Conservation (phyloP, 2,888 invertebrate species). For the Rhingia rostrata region DNA sequence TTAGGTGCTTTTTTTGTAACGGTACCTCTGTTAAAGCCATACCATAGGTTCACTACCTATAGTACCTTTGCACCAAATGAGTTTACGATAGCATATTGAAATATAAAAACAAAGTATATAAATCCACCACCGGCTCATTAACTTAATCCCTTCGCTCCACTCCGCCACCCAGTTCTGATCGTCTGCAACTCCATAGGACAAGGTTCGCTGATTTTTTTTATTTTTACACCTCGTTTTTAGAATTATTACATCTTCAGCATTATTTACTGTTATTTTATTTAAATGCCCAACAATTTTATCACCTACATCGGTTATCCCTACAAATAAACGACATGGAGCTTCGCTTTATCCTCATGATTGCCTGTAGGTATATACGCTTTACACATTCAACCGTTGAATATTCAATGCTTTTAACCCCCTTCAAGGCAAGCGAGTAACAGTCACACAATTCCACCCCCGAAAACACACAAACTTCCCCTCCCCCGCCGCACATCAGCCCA, state of each 20-base stretch:
- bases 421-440: slow-evolving; percentile 46
- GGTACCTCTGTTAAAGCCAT: neutral
- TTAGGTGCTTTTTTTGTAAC: neutral
- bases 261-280: slow-evolving; percentile 74
- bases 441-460: slow-evolving; percentile 20
- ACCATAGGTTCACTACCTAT: neutral
- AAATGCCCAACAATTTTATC: slow-evolving; percentile 71
- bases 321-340: slow-evolving; percentile 49
- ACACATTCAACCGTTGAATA: slow-evolving; percentile 59
- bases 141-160: slow-evolving; percentile 47
- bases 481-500: slow-evolving; percentile 26
- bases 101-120: slow-evolving; percentile 58
- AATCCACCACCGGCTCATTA: slow-evolving; percentile 68
- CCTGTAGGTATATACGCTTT: neutral
- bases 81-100: slow-evolving; percentile 57
- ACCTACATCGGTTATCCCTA: slow-evolving; percentile 61
- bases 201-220: neutral
- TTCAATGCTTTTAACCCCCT: slow-evolving; percentile 67
- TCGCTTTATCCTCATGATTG: neutral
- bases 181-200: neutral
- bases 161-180: neutral
- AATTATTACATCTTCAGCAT: slow-evolving; percentile 73
- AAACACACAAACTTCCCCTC: slow-evolving; percentile 7
- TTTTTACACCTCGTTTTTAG: slow-evolving; percentile 48
- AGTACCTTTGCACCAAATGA: slow-evolving; percentile 27